phyloP scores from a whole-genome alignment of 2,888 invertebrate genomes.

The Rhabditophanes sp. region DNA sequence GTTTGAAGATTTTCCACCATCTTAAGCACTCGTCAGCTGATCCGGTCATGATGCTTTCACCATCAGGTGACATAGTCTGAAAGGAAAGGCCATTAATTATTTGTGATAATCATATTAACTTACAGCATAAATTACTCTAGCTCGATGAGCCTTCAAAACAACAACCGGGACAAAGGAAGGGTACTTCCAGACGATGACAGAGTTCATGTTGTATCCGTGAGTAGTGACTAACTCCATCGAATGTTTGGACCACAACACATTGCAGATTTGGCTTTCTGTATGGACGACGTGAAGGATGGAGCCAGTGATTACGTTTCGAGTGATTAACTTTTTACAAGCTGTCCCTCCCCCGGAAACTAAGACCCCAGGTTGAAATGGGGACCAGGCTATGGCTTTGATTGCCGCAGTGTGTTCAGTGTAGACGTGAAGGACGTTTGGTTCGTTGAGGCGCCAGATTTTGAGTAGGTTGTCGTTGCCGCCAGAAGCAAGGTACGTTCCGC shows the following conservation, averaged over 20 bases:
- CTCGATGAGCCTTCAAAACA: slow-evolving; percentile 86
- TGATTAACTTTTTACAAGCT: slow-evolving; percentile 71
- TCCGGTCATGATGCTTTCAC: slow-evolving; percentile 93
- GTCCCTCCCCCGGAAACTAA: slow-evolving; percentile 97
- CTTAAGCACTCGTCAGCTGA: slow-evolving; percentile 92
- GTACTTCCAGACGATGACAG: slow-evolving; percentile 96
- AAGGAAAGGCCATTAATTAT: slow-evolving; percentile 3
- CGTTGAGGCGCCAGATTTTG: slow-evolving; percentile 66
- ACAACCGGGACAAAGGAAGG: slow-evolving; percentile 89
- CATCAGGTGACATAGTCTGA: slow-evolving; percentile 80
- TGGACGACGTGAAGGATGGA: slow-evolving; percentile 96
- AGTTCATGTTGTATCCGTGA: slow-evolving; percentile 94
- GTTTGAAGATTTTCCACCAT: slow-evolving; percentile 56
- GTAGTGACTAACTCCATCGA: slow-evolving; percentile 88
- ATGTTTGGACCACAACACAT: slow-evolving; percentile 95
- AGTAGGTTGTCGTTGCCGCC: slow-evolving; percentile 95
- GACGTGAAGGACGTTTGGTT: slow-evolving; percentile 65
- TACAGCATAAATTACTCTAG: slow-evolving; percentile 71
- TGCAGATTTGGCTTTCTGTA: slow-evolving; percentile 91
- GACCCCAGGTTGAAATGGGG: slow-evolving; percentile 90
- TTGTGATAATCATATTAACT: slow-evolving; percentile 1
- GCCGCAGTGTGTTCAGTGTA: slow-evolving; percentile 92
- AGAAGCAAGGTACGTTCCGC: slow-evolving; percentile 78
- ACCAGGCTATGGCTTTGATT: slow-evolving; percentile 92
- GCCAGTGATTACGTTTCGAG: slow-evolving; percentile 94